Base-by-base conservation (phyloP, 1,140 invertebrate species). In the Lethrus apterus region DNA sequence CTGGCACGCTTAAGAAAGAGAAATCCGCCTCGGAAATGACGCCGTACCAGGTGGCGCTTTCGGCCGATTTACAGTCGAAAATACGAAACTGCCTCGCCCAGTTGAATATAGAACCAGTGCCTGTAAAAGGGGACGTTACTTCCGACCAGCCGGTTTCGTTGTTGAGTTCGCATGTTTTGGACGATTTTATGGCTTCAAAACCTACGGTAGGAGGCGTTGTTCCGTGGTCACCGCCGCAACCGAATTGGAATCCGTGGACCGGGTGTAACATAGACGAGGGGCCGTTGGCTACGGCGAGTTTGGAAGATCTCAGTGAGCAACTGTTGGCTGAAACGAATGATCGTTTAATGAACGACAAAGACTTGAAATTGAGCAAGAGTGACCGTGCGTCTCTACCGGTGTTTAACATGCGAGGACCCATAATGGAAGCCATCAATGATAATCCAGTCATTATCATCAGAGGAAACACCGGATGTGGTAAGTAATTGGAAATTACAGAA, bases 201-300 rank as follows among this genome's bases (percentile, higher is more conserved):
- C 74, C 73, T 0, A 72, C 75, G 38, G 62, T 69, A 11, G 78
- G 73, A 14, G 86, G 86, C 9, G 86, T 94, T 0, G 89, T 98
- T 10, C 81, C 90, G 2, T 98, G 94, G 94, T 89, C 90, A 1
- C 95, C 96, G 1, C 93, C 94, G 0, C 79, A 86, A 51, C 78
- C 78, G 8, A 98, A 98, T 67, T 98, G 94, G 93, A 95, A 98
- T 70, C 83, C 93, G 5, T 98, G 93, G 93, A 84, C 80, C 17
- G 83, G 80, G 0, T 92, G 87, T 58, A 97, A 97, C 63, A 95
- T 98, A 58, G 94, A 91, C 59, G 86, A 89, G 62, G 63, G 92
- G 84, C 38, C 89, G 7, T 68, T 98, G 30, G 88, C 93, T 2
- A 76, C 76, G 5, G 78, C 80, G 0, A 70, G 75, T 3, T 70